Conservation (phyloP, 1,140 invertebrate genomes). For the Lerema accius region DNA sequence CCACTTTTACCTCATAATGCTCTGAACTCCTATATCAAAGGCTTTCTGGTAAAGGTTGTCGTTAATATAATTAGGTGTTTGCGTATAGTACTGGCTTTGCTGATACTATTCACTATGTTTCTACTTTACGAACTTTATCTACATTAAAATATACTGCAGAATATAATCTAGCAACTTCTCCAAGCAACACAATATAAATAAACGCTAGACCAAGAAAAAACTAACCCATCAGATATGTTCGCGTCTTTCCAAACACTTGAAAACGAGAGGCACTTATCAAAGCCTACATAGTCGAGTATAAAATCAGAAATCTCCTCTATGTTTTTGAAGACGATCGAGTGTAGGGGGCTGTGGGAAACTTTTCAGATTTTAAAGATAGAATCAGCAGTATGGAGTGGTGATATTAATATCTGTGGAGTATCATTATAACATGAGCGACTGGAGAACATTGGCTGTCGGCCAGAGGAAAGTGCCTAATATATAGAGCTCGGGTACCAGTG, state of each 20-base stretch:
- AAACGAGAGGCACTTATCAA: conserved; percentile 27
- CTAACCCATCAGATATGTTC: conserved; percentile 10
- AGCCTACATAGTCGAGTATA: conserved; percentile 15
- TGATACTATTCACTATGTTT: too few species aligned
- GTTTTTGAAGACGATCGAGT: conserved; percentile 20
- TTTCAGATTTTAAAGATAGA: conserved; percentile 28
- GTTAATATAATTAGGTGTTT: too few species aligned
- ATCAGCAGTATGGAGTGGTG: conserved; percentile 22
- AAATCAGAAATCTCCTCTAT: conserved; percentile 11
- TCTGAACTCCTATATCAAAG: too few species aligned
- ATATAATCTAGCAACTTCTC: too few species aligned
- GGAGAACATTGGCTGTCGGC: conserved; percentile 22
- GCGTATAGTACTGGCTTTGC: too few species aligned
- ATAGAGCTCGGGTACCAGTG: conserved; percentile 23
- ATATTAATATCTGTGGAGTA: conserved; percentile 31
- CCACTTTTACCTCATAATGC: too few species aligned
- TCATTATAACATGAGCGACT: conserved; percentile 28
- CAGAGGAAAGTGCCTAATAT: conserved; percentile 29
- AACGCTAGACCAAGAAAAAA: conserved; percentile 5
- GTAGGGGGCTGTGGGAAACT: conserved; percentile 16
- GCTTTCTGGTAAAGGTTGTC: too few species aligned
- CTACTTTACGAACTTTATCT: too few species aligned
- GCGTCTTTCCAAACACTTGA: conserved; percentile 28
- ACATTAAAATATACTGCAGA: too few species aligned
- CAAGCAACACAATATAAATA: too few species aligned